Evolutionary conservation across 2,888 invertebrate species (phyloP).

Genomic region (Maniola hyperantus): DNA sequence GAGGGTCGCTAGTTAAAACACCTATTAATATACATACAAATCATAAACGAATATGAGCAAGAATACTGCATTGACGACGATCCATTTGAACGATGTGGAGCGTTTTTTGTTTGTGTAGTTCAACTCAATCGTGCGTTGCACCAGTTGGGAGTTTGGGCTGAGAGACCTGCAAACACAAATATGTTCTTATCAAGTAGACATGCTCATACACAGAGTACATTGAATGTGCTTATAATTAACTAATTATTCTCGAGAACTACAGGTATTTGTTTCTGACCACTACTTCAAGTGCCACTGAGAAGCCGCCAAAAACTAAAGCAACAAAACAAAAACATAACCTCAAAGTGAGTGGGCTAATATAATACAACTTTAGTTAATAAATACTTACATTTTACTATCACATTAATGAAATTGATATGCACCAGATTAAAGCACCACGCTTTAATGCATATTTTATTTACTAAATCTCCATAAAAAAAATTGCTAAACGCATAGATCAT

Average conservation of each 20-base stretch:
- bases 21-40: conserved; percentile 73
- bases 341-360: neutral
- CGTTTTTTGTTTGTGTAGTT: conserved; percentile 77
- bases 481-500: no score
- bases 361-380: neutral
- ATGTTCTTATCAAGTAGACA: neutral
- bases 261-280: no score
- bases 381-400: neutral
- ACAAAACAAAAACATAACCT: conserved; percentile 31
- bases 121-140: conserved; percentile 79
- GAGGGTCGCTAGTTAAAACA: neutral
- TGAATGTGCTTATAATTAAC: neutral
- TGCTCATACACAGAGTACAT: neutral
- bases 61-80: conserved; percentile 79
- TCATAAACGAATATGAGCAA: conserved; percentile 82
- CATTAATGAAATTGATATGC: neutral
- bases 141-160: conserved; percentile 66
- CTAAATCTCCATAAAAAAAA: no score
- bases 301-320: neutral
- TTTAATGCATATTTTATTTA: no score
- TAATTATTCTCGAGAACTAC: no score
- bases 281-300: no score
- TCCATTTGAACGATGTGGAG: conserved; percentile 82
- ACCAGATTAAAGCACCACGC: no score
- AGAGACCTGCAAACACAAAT: conserved; percentile 50